Base-by-base conservation (phyloP, 2,113 vertebrate genomes). In the Tragelaphus scriptus region DNA sequence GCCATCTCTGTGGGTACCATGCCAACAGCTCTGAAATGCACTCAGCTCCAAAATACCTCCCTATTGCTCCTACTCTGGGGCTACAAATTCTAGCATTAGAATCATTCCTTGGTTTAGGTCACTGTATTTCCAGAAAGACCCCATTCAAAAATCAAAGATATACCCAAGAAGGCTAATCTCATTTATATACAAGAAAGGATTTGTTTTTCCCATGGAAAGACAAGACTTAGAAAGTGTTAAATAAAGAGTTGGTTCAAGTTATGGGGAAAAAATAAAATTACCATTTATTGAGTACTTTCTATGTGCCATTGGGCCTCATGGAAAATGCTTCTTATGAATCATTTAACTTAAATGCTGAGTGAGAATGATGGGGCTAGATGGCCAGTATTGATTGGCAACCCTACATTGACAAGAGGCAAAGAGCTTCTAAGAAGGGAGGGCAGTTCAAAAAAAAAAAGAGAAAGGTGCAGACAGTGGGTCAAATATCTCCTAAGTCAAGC, bases 21-120 rank as follows among this genome's bases (percentile, higher is more conserved):
- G 16, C 3, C 0, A 23, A 51, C 15, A 36, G 2, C 17, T 23
- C 61, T 30, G 19, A 58, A 59, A 58, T 0, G 40, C 40, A 26
- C 16, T 13, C 4, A 0, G 5, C 28, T 32, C 44, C 53, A 14
- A 17, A 36, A 21, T 6, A 21, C 2, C 17, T 47, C 49, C 19
- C 79, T 3, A 2, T 0, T 2, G 12, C 53, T 56, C 56, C 17
- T 13, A 36, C 21, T 49, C 25, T 0, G 28, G 0, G 26, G n/a
- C 90, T 15, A 16, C 8, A 5, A 14, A 9, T 26, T n/a, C n/a
- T 15, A 26, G 16, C 23, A 49, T 11, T 19, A 85, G 36, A 88
- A 40, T 2, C 21, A 44, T 19, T 44, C 25, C 9, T 75, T n/a
- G 2, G 17, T 85, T 49, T 47, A 56, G 26, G 51, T 19, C 61